A percentile compares a stretch with the other conserved stretches of the same genome.
Evolutionary conservation across 2,797 vertebrate genomes (phyloP).

Genomic region (Pogonophryne albipinna): DNA sequence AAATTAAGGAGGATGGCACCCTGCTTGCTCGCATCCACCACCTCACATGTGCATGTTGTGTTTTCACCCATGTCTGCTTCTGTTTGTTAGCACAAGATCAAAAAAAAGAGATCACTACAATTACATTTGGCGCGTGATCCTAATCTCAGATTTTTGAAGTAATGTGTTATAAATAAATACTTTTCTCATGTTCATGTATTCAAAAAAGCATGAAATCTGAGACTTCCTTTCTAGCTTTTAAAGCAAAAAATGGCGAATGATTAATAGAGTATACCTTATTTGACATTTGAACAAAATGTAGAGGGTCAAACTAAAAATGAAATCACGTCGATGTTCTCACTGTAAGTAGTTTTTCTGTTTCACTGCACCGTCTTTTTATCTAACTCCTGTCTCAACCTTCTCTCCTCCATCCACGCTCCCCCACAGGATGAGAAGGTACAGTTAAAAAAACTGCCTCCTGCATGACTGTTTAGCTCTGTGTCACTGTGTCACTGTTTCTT

Average conservation of each 20-base stretch:
- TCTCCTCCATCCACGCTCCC: slow-evolving; percentile 83
- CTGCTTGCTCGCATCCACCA: slow-evolving; percentile 32
- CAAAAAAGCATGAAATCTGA: not conserved
- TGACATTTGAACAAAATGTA: not conserved
- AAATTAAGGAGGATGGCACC: not conserved
- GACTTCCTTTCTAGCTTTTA: not conserved
- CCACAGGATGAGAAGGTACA: slow-evolving; percentile 99
- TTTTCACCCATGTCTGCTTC: slow-evolving; percentile 29
- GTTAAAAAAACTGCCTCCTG: slow-evolving; percentile 51
- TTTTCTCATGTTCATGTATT: not conserved
- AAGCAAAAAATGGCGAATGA: not conserved
- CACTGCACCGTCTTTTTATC: slow-evolving; percentile 56
- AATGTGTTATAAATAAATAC: not conserved
- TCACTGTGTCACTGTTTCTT: not conserved
- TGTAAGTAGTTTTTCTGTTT: slow-evolving; percentile 34
- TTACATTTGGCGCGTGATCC: not conserved
- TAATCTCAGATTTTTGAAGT: not conserved
- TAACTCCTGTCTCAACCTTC: slow-evolving; percentile 81
- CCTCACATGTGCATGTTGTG: slow-evolving; percentile 30
- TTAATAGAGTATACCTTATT: not conserved
- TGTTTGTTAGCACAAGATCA: slow-evolving; percentile 16
- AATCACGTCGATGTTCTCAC: slow-evolving; percentile 6
- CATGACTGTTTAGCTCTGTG: slow-evolving; percentile 38
- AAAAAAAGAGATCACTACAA: not conserved
- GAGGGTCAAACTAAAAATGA: not conserved